Evolutionary conservation across 2,113 vertebrate species (phyloP).

Genomic region (Macrotis lagotis): DNA sequence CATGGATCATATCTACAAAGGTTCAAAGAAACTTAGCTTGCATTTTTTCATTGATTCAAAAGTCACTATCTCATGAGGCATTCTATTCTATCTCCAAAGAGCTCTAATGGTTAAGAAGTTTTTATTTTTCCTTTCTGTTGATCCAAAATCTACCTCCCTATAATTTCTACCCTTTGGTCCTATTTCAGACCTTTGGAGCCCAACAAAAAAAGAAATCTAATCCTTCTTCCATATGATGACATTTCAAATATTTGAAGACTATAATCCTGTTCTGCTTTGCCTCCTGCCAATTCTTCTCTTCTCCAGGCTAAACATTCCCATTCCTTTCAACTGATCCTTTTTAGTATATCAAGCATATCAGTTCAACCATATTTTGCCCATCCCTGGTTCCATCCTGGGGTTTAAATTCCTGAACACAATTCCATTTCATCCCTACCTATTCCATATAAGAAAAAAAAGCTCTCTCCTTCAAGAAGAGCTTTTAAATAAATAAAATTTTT

Average conservation of each 20-base stretch:
- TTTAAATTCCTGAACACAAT: neutral
- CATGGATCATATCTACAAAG: neutral
- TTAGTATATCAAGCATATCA: neutral
- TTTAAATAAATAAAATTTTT: neutral
- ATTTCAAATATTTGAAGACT: slow-evolving; percentile 4
- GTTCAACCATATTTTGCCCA: slow-evolving; percentile 1
- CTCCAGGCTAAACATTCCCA: neutral
- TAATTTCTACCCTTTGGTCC: neutral
- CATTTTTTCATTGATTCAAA: neutral
- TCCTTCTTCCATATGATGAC: neutral
- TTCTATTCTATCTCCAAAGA: neutral
- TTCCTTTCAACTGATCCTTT: neutral
- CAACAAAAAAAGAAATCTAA: neutral
- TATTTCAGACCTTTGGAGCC: neutral
- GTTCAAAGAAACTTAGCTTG: neutral
- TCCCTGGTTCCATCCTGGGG: neutral
- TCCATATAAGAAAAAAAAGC: neutral
- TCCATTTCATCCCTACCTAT: neutral
- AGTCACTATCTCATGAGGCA: neutral
- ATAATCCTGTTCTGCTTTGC: neutral
- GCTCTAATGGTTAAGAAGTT: neutral
- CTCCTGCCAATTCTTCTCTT: neutral
- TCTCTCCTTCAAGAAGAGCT: neutral
- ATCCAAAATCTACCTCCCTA: neutral
- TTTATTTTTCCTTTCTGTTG: neutral